Base-by-base conservation (phyloP, 2,888 invertebrate genomes). In the Tanypteryx hageni region DNA sequence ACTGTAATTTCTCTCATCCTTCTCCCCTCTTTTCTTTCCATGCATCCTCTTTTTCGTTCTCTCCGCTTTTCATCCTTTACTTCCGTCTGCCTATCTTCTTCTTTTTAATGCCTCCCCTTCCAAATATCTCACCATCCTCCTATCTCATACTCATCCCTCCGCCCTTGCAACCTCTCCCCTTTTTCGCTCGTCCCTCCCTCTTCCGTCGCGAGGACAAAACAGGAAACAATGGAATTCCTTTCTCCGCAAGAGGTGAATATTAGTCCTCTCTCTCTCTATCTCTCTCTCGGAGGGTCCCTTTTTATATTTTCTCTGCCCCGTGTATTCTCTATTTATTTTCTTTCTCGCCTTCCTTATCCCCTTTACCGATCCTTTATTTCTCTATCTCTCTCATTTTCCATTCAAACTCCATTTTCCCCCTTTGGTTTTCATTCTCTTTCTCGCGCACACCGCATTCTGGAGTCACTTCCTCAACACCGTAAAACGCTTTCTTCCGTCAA, bases 181-280 rank as follows among this genome's bases (percentile, higher is more conserved):
- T 14, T 64, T n/a, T 76, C 27, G 27, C 4, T 76, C 27, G 76
- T 61, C 44, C 86, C 59, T 8, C 16, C 31, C 86, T 16, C 16
- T 10, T 22, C 16, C 86, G 27, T 18, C 18, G 18, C 86, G 86
- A 9, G 16, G 31, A 16, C 61, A 16, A 61, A 61, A 61, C 22
- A 61, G 86, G 86, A 61, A 86, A 86, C 86, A 86, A 61, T 59
- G 27, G 85, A 85, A 61, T 57, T 16, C 61, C 61, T 61, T 22
- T 18, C 61, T 5, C 31, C 61, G 59, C 85, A 59, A 85, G 85
- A 27, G 85, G 14, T 58, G 85, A 59, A 85, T 85, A 85, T 85
- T 59, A 85, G 58, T 85, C 58, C 58, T 85, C 58, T 14, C 11
- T n/a, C n/a, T 8, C 31, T 44, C 44, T 44, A 9, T 14, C 31